Percentiles rank a stretch among this genome's conserved stretches.
phyloP scores from a whole-genome alignment of 2,888 invertebrate genomes.

The Hydraecia micacea region DNA sequence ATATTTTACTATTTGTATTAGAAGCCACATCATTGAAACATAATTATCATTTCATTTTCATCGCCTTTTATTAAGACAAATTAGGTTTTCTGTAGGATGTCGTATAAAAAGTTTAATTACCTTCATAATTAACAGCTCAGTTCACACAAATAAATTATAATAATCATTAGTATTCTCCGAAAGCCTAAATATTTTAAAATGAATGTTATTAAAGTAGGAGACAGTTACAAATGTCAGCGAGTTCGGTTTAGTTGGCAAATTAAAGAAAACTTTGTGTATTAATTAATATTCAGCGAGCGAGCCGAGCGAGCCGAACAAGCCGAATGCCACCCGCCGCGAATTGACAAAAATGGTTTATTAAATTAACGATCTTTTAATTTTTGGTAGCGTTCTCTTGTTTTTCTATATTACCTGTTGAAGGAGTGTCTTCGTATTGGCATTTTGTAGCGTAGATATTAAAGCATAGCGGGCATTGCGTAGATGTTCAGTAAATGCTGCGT shows the following conservation, averaged over 20 bases:
- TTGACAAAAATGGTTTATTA: slow-evolving; percentile 19
- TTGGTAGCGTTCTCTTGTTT: background rate
- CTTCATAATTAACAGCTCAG: background rate
- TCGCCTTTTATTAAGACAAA: background rate
- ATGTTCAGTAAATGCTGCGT: background rate
- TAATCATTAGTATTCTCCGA: slow-evolving; percentile 7
- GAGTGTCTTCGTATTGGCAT: background rate
- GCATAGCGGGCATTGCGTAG: background rate
- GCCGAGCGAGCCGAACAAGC: background rate
- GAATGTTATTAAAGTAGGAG: slow-evolving; percentile 37
- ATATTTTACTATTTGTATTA: no score
- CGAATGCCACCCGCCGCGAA: background rate
- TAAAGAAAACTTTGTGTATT: slow-evolving; percentile 55
- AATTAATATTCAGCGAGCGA: slow-evolving; percentile 53
- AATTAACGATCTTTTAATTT: slow-evolving; percentile 18
- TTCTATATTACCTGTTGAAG: background rate
- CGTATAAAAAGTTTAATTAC: background rate
- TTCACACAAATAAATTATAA: slow-evolving; percentile 27
- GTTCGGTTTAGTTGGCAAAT: slow-evolving; percentile 49
- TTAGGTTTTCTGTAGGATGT: background rate
- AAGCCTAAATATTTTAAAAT: slow-evolving; percentile 45
- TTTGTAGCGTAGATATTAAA: background rate
- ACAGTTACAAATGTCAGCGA: slow-evolving; percentile 44
- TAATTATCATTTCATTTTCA: background rate
- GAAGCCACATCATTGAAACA: no score